These are phyloP conservation scores for Nephrocerus scutellatus DNA, from an alignment of 2,888 invertebrate genomes.

Conservation along the genomic window DNA sequence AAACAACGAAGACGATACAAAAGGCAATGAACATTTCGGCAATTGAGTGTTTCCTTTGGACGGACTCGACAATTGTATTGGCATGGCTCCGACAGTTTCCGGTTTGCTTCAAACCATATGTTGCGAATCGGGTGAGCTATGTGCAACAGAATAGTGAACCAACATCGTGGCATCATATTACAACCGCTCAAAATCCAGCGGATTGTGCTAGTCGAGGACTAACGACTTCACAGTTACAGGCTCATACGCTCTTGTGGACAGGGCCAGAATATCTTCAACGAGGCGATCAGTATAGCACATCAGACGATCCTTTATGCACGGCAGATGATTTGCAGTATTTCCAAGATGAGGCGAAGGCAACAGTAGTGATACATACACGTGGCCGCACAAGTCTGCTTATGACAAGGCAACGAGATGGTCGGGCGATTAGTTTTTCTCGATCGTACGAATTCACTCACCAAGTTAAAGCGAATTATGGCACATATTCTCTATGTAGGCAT, in stretches of 20 bases:
- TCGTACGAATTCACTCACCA: constrained; percentile 3
- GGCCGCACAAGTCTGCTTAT: not conserved
- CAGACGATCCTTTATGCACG: constrained; percentile 3
- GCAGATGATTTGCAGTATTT: constrained; percentile 1
- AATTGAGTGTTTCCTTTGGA: constrained; percentile 7
- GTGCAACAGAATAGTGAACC: constrained; percentile 4
- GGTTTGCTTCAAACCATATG: constrained; percentile 5
- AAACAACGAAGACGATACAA: constrained; percentile 7
- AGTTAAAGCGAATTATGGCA: constrained; percentile 7
- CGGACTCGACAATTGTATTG: constrained; percentile 7
- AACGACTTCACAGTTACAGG: constrained; percentile 5
- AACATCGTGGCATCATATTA: constrained; percentile 7
- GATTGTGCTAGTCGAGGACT: constrained; percentile 12
- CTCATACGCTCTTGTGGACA: too few relatives aligned
- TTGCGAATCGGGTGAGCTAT: constrained; percentile 9
- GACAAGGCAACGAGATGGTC: constrained; percentile 5
- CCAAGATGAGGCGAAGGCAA: constrained; percentile 3
- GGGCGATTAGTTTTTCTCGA: not conserved
- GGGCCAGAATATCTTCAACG: constrained; percentile 5
- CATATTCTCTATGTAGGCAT: constrained; percentile 5
- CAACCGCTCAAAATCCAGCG: constrained; percentile 5
- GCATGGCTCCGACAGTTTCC: constrained; percentile 6
- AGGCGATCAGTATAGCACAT: not conserved
- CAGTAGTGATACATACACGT: constrained; percentile 6
- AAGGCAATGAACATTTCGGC: constrained; percentile 3